A percentile compares a stretch with the other conserved stretches of the same genome.
Evolutionary conservation across 2,113 vertebrate species (phyloP).

Genomic region (Lethenteron reissneri): DNA sequence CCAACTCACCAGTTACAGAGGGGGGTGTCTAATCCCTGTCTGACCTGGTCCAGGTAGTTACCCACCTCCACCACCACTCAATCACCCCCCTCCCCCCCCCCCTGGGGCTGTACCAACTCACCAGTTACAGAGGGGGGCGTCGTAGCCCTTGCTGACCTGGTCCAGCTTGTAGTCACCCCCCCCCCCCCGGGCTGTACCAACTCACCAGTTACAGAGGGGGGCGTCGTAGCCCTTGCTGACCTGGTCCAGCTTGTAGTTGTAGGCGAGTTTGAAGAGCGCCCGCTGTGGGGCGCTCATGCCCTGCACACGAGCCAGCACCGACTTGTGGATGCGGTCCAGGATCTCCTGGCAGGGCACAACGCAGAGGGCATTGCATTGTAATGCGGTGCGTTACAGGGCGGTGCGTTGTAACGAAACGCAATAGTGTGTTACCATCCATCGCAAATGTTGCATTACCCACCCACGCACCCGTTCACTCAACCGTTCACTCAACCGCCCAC

Average conservation of each 20-base stretch:
- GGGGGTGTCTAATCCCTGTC: constrained; percentile 47
- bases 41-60: constrained; percentile 84
- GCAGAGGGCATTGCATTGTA: too few relatives aligned
- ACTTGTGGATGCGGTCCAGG: constrained; percentile 90
- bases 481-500: too few relatives aligned
- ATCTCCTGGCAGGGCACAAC: constrained; percentile 38
- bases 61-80: constrained; percentile 12
- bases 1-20: constrained; percentile 47
- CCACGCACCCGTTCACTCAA: too few relatives aligned
- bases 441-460: too few relatives aligned
- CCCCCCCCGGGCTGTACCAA: not conserved
- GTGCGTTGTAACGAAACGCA: too few relatives aligned
- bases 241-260: constrained; percentile 95
- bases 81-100: too few relatives aligned
- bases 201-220: constrained; percentile 59
- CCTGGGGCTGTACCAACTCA: constrained; percentile 11
- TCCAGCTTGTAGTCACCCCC: constrained; percentile 74
- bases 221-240: constrained; percentile 49
- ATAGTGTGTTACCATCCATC: too few relatives aligned
- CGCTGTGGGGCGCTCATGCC: constrained; percentile 56
- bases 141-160: constrained; percentile 49
- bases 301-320: constrained; percentile 68
- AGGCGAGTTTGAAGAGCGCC: constrained; percentile 62
- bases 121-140: constrained; percentile 67
- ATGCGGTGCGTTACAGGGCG: too few relatives aligned